A percentile compares a stretch with the other conserved stretches of the same genome.
phyloP scores from a whole-genome alignment of 2,888 invertebrate species.

The Phytoseiulus persimilis region DNA sequence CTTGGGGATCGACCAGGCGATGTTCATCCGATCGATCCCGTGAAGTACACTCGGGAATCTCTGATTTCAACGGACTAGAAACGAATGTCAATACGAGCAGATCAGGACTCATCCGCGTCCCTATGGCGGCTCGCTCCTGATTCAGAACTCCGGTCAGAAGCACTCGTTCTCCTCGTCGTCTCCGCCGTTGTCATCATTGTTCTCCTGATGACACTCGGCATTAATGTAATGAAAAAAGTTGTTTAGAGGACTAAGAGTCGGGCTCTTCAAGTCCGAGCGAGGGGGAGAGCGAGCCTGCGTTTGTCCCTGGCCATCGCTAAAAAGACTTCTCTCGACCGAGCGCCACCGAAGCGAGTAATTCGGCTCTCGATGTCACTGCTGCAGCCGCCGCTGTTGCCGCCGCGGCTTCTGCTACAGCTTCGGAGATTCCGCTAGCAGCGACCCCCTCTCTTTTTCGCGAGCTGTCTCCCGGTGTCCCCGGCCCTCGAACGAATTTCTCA shows the following conservation, averaged over 20 bases:
- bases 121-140: no score
- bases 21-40: no score
- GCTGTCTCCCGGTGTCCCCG: background rate
- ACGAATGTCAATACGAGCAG: no score
- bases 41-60: no score
- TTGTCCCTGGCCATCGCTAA: background rate
- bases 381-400: background rate
- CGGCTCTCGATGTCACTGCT: background rate
- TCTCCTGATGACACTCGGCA: background rate
- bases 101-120: no score
- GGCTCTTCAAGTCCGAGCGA: background rate
- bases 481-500: background rate
- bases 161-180: no score
- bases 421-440: background rate
- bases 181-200: background rate
- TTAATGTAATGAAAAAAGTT: background rate
- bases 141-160: no score
- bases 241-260: background rate
- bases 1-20: no score
- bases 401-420: background rate
- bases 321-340: conserved; percentile 5
- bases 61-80: no score
- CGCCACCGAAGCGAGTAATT: background rate
- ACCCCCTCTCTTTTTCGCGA: background rate
- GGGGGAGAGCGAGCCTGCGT: background rate